A percentile compares a stretch with the other conserved stretches of the same genome.
phyloP scores from a whole-genome alignment of 53 echinoderm and acorn worm genomes.

The Echinarachnius parma region DNA sequence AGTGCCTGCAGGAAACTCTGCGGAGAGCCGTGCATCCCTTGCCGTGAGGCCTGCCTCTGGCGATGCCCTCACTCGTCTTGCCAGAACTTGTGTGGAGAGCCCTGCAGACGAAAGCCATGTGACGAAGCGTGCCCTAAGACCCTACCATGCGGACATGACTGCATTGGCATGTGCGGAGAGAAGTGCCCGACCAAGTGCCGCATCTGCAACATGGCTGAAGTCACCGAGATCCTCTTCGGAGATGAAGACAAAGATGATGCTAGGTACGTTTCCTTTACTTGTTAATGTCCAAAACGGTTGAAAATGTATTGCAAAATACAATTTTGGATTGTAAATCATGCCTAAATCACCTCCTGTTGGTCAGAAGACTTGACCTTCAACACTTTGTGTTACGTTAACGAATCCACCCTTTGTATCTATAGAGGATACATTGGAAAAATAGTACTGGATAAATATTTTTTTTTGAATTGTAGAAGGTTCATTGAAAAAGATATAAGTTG shows the following conservation, averaged over 20 bases:
- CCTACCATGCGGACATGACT: constrained; percentile 71
- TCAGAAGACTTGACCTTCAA: too few relatives aligned
- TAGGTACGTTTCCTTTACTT: constrained; percentile 28
- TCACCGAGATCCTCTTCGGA: constrained; percentile 81
- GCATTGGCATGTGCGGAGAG: constrained; percentile 94
- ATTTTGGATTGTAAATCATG: too few relatives aligned
- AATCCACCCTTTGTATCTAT: too few relatives aligned
- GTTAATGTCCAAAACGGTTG: too few relatives aligned
- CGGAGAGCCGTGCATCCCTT: constrained; percentile 44
- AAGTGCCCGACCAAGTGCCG: constrained; percentile 77
- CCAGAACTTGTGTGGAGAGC: constrained; percentile 62
- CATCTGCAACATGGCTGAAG: constrained; percentile 70
- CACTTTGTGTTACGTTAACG: too few relatives aligned
- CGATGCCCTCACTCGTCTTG: constrained; percentile 43
- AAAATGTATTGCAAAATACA: too few relatives aligned
- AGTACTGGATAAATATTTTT: too few relatives aligned
- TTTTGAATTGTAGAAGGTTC: too few relatives aligned
- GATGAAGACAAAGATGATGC: constrained; percentile 73
- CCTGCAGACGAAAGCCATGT: constrained; percentile 68
- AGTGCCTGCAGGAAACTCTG: constrained; percentile 50
- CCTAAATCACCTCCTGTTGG: too few relatives aligned
- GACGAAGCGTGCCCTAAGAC: constrained; percentile 54
- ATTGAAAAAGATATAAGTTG: too few relatives aligned
- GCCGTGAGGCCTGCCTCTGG: constrained; percentile 49
- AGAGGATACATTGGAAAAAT: too few relatives aligned